A percentile compares a stretch with the other conserved stretches of the same genome.
phyloP scores from a whole-genome alignment of 2,888 invertebrate genomes.

The Hyposoter didymator region DNA sequence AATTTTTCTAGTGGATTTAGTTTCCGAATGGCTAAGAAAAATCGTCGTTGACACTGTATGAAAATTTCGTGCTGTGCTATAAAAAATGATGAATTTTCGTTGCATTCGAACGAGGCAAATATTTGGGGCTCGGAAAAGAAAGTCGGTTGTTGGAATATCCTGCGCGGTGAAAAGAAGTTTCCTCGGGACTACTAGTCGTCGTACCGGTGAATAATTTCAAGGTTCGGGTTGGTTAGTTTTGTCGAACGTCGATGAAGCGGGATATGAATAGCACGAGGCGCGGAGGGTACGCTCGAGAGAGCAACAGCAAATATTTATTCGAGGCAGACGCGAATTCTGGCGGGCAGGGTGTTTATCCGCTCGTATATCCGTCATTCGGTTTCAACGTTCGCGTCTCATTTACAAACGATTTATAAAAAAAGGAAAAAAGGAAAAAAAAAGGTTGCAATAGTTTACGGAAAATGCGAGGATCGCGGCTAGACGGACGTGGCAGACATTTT shows the following conservation, averaged over 20 bases:
- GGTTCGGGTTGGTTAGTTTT: slow-evolving; percentile 24
- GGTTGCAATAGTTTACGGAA: slow-evolving; percentile 41
- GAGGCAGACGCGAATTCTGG: slow-evolving; percentile 73
- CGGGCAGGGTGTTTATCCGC: slow-evolving; percentile 75
- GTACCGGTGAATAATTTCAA: slow-evolving; percentile 31
- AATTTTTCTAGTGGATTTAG: too few species aligned
- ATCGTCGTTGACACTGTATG: too few species aligned
- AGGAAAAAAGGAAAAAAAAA: slow-evolving; percentile 25
- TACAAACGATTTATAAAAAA: slow-evolving; percentile 47
- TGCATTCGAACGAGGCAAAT: too few species aligned
- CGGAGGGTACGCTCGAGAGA: slow-evolving; percentile 61
- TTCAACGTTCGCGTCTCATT: slow-evolving; percentile 69
- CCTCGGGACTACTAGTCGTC: neutral
- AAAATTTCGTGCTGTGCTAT: too few species aligned
- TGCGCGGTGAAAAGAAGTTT: neutral
- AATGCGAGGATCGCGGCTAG: neutral
- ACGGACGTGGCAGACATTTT: slow-evolving; percentile 7
- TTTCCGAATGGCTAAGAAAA: too few species aligned
- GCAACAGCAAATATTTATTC: slow-evolving; percentile 80
- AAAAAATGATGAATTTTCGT: too few species aligned
- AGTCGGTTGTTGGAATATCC: slow-evolving; percentile 25
- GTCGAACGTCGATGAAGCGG: slow-evolving; percentile 28
- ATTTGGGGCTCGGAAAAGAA: neutral
- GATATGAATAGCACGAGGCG: slow-evolving; percentile 76
- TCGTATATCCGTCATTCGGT: slow-evolving; percentile 78